A percentile compares a stretch with the other conserved stretches of the same genome.
Conservation (phyloP, 2,797 vertebrate genomes). For the Sarcoramphus papa region DNA sequence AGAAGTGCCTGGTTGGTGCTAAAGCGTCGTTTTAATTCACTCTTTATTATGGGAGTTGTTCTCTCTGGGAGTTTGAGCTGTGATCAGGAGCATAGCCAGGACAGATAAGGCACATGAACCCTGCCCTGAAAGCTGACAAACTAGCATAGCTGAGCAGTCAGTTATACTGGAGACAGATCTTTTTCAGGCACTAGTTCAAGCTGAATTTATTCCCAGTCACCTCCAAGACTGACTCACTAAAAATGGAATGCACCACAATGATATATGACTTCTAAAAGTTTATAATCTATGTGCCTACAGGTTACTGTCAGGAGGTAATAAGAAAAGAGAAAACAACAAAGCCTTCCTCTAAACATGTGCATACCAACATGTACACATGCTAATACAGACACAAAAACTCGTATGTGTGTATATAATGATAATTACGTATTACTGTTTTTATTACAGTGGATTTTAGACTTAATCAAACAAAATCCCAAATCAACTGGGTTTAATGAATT, state of each 20-base stretch:
- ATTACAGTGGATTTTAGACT: not conserved
- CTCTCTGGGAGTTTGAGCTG: slow-evolving; percentile 32
- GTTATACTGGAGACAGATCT: not conserved
- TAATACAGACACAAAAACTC: not conserved
- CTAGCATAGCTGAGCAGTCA: not conserved
- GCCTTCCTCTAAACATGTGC: not conserved
- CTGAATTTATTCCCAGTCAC: slow-evolving; percentile 19
- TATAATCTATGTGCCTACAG: not conserved
- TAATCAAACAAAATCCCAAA: not conserved
- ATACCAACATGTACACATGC: not conserved
- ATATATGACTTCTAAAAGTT: not conserved
- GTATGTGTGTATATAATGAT: not conserved
- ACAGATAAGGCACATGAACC: slow-evolving; percentile 21
- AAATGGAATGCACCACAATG: not conserved
- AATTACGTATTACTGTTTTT: not conserved
- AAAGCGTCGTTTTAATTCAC: slow-evolving; percentile 51
- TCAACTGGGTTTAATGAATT: not conserved
- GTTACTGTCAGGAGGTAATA: not conserved
- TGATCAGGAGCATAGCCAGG: slow-evolving; percentile 45
- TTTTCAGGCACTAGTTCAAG: not conserved
- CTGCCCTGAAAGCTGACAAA: slow-evolving; percentile 6
- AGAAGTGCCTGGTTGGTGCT: slow-evolving; percentile 35
- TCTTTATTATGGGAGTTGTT: slow-evolving; percentile 40
- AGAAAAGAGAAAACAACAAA: not conserved
- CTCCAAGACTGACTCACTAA: not conserved